A percentile compares a stretch with the other conserved stretches of the same genome.
Evolutionary conservation across 2,113 vertebrate genomes (phyloP).

Genomic region (Urocolius indicus): DNA sequence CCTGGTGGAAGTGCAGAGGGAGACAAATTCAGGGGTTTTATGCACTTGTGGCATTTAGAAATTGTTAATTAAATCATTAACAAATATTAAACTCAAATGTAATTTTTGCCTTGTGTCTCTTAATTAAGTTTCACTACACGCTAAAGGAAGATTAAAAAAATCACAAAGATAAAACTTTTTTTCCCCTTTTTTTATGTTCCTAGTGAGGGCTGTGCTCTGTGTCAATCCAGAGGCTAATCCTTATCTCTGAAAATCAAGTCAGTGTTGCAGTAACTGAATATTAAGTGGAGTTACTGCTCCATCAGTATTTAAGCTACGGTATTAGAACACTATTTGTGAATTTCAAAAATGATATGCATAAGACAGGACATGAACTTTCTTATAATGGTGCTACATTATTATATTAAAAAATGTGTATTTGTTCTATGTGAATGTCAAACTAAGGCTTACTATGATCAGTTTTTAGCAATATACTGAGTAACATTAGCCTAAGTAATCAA

Average conservation of each 20-base stretch:
- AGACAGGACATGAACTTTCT: background rate
- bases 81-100: background rate
- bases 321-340: background rate
- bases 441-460: background rate
- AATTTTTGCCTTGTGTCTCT: background rate
- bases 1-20: conserved; percentile 75
- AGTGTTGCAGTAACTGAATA: conserved; percentile 30
- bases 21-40: background rate
- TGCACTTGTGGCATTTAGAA: background rate
- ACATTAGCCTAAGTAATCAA: background rate
- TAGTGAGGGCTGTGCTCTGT: background rate
- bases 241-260: conserved; percentile 4
- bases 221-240: background rate
- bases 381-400: background rate
- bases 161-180: background rate
- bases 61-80: background rate
- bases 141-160: background rate
- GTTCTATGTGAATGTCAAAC: background rate
- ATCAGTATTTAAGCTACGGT: conserved; percentile 8
- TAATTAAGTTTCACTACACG: background rate
- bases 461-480: background rate
- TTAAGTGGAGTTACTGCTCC: background rate
- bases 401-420: background rate
- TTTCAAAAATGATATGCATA: conserved; percentile 14
- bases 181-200: background rate